Evolutionary conservation across 1,140 invertebrate genomes (phyloP).

Genomic region (Neodiprion fabricii): DNA sequence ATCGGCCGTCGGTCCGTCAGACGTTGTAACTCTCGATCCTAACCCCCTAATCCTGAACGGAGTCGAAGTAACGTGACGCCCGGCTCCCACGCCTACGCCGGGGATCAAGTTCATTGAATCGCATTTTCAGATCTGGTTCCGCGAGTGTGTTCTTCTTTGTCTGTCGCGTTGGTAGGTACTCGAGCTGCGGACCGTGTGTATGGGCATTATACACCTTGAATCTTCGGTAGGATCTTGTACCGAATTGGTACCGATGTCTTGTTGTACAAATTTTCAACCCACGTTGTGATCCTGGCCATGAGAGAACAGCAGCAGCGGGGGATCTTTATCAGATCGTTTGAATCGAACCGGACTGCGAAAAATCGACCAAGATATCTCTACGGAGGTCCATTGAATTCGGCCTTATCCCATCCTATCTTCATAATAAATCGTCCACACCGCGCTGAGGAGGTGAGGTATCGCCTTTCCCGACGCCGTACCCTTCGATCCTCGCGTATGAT

Average conservation of each 20-base stretch:
- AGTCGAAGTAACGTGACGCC: background rate
- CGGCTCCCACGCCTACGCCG: background rate
- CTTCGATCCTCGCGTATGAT: no score
- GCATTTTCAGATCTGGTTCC: background rate
- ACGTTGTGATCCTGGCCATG: slow-evolving; percentile 1
- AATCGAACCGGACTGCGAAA: slow-evolving; percentile 6
- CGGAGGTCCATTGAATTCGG: background rate
- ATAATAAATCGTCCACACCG: background rate
- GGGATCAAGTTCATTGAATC: background rate
- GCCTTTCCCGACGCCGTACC: background rate
- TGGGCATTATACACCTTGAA: background rate
- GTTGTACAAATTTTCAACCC: slow-evolving; percentile 5
- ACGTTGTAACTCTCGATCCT: background rate
- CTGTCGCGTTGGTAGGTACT: background rate
- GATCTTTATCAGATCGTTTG: slow-evolving; percentile 7
- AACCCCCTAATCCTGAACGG: background rate
- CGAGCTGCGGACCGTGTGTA: no score
- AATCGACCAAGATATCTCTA: background rate
- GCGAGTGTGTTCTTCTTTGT: slow-evolving; percentile 1
- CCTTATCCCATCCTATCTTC: slow-evolving; percentile 1
- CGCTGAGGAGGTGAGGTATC: background rate
- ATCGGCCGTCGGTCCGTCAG: background rate
- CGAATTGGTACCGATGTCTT: slow-evolving; percentile 7
- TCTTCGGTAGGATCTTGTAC: slow-evolving; percentile 4
- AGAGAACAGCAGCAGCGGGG: background rate